Conservation (phyloP, 2,888 invertebrate genomes). For the Cetonia aurata region DNA sequence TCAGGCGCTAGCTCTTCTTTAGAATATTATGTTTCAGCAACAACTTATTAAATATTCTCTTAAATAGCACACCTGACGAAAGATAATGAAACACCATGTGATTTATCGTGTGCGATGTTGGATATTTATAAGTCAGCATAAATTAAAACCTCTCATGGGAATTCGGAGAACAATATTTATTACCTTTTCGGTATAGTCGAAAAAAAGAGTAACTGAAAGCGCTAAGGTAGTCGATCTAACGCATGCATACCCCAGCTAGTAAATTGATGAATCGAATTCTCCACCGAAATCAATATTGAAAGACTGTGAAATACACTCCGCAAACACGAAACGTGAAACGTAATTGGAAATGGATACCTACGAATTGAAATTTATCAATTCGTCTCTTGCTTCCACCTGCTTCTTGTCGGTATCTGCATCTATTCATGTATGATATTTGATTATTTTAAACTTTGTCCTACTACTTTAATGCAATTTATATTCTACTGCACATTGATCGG, state of each 20-base stretch:
- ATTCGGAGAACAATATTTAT: conserved; percentile 32
- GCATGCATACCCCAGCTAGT: neutral
- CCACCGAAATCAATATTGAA: conserved; percentile 19
- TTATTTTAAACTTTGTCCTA: too few species aligned
- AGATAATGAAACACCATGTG: neutral
- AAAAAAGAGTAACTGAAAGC: conserved; percentile 17
- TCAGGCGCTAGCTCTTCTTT: too few species aligned
- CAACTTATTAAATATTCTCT: too few species aligned
- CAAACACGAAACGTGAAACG: neutral
- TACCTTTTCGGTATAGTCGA: conserved; percentile 24
- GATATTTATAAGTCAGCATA: conserved; percentile 19
- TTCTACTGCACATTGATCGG: too few species aligned
- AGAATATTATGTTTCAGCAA: too few species aligned
- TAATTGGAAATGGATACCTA: neutral
- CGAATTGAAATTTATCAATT: neutral
- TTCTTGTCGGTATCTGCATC: too few species aligned
- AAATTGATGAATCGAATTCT: conserved; percentile 7
- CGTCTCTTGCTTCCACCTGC: too few species aligned
- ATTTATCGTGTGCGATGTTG: conserved; percentile 19
- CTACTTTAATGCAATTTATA: too few species aligned
- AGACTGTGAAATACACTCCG: conserved; percentile 5
- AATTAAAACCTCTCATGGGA: conserved; percentile 24
- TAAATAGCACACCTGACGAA: too few species aligned
- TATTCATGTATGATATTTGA: too few species aligned
- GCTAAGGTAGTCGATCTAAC: conserved; percentile 4